Conservation (phyloP, 2,888 invertebrate species). For the Mantis religiosa region DNA sequence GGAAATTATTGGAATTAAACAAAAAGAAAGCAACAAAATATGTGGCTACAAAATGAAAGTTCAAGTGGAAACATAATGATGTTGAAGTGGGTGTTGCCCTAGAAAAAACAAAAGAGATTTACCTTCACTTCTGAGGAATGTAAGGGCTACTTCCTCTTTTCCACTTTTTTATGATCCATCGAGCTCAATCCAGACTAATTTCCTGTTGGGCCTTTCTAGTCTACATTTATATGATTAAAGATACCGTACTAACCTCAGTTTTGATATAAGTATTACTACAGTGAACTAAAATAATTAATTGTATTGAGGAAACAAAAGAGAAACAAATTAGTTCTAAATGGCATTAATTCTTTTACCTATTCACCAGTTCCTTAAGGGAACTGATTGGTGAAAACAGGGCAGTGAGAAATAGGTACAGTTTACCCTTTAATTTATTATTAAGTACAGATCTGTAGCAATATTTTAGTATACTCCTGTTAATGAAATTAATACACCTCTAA, state of each 20-base stretch:
- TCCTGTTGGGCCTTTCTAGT: background rate
- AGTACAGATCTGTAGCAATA: no score
- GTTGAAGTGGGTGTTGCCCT: background rate
- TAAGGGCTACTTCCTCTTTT: background rate
- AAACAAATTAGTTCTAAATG: no score
- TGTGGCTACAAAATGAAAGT: background rate
- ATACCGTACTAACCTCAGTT: background rate
- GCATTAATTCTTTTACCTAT: no score
- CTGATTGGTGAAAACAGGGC: no score
- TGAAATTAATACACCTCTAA: no score
- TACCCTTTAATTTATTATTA: no score
- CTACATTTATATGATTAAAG: background rate
- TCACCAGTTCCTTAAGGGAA: no score
- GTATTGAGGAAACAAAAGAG: no score
- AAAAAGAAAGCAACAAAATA: background rate
- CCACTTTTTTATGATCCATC: background rate
- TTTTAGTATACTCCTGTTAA: no score
- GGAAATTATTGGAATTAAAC: background rate
- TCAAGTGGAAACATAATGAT: background rate
- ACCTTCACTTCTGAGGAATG: background rate
- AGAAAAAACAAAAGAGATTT: background rate
- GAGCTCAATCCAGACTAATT: background rate
- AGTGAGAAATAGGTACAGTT: no score
- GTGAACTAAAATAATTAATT: no score
- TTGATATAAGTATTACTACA: no score